Conservation (phyloP, 2,113 vertebrate species). For the Tenrec ecaudatus region DNA sequence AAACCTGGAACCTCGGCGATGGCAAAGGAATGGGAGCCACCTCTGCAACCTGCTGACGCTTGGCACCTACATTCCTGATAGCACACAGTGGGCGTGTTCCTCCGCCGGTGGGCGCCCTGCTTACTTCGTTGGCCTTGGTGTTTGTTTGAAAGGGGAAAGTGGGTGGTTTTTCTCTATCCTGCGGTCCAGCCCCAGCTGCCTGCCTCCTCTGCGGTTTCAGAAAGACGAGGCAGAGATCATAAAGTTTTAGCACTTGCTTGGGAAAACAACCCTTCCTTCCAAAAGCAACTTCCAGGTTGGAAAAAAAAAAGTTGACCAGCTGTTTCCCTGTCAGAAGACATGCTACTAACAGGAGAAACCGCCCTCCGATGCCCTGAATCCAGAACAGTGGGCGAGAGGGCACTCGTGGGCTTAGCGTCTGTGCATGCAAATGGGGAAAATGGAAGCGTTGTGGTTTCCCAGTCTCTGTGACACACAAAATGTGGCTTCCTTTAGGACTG, state of each 20-base stretch:
- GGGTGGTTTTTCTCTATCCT: not conserved
- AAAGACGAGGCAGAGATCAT: not conserved
- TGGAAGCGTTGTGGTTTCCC: not conserved
- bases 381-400: too few species aligned
- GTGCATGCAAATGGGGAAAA: not conserved
- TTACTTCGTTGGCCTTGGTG: not conserved
- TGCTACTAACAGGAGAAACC: not conserved
- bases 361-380: not conserved
- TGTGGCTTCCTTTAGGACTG: not conserved
- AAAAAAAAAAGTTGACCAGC: conserved; percentile 18
- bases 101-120: not conserved
- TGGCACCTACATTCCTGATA: not conserved
- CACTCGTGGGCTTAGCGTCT: not conserved
- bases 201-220: not conserved
- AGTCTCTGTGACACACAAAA: not conserved
- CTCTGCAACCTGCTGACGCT: not conserved
- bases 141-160: not conserved
- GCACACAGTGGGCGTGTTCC: not conserved
- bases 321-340: conserved; percentile 25
- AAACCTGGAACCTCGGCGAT: not conserved
- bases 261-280: conserved; percentile 61
- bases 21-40: not conserved
- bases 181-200: not conserved
- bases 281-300: conserved; percentile 34
- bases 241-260: not conserved